Conservation (phyloP, 2,888 invertebrate genomes). For the Lumbricus terrestris region DNA sequence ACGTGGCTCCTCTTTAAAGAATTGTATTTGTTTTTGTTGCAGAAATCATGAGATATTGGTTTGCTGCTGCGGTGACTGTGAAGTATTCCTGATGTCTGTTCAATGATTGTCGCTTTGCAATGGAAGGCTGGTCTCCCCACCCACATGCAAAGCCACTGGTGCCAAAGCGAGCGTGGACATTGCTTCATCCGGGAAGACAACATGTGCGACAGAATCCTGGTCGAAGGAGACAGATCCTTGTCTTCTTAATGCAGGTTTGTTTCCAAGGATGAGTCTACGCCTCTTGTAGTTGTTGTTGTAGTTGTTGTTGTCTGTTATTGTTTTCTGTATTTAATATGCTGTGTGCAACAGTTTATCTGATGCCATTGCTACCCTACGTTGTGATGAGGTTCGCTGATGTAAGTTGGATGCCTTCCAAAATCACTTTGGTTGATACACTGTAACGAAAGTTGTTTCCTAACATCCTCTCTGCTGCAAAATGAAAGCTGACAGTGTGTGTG, state of each 20-base stretch:
- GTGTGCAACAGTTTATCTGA: not conserved
- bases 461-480: no score
- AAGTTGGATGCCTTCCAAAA: not conserved
- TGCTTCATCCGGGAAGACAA: slow-evolving; percentile 13
- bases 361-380: not conserved
- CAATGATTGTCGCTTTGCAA: not conserved
- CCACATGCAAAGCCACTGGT: not conserved
- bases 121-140: slow-evolving; percentile 12
- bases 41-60: not conserved
- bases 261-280: not conserved
- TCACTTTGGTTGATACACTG: not conserved
- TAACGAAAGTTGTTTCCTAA: not conserved
- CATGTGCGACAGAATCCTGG: not conserved
- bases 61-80: not conserved
- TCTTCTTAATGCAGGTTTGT: slow-evolving; percentile 4
- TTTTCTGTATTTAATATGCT: not conserved
- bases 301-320: not conserved
- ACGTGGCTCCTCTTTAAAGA: no score
- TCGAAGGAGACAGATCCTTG: not conserved
- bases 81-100: not conserved
- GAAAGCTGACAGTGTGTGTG: no score
- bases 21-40: not conserved
- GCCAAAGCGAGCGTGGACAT: slow-evolving; percentile 14
- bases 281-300: not conserved
- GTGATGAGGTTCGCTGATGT: not conserved